Base-by-base conservation (phyloP, 2,113 vertebrate species). In the Vidua macroura region DNA sequence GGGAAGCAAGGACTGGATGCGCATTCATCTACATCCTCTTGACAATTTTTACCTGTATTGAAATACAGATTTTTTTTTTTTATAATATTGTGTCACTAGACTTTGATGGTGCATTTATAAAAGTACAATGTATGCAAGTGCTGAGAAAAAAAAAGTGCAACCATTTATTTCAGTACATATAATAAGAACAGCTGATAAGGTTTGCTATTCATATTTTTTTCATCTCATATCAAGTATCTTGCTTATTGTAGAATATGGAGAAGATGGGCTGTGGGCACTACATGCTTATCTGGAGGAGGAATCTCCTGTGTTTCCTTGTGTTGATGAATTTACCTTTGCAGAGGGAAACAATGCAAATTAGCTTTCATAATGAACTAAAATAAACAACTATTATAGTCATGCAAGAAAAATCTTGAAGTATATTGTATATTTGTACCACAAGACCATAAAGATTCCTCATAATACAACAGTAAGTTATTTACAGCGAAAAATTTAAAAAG, bases 1-100 rank as follows among this genome's bases (percentile, higher is more conserved):
- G 98, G 87, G 75, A 98, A 98, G 88, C 99, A 99, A 15, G 98
- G 98, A 58, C 33, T 93, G 27, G 97, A 98, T 59, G 88, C 60
- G 91, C 99, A 99, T 94, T 99, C 99, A 31, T 99, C 98, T 27
- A 98, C 33, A 67, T 99, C 99, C 59, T 98, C 98, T 96, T 98
- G 97, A 75, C 99, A 99, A 4, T 98, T 98, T 66, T 75, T 93
- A 69, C 99, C 99, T 99, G 77, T 48, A 86, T 82, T 60, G 64
- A 97, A 95, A 96, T 19, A 92, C 7, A 92, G 25, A 77, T 52
- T 60, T 23, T 51, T 63, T 63, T 60, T n/a, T 62, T 67, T 10
- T 4, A 16, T 55, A 75, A 52, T 74, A 67, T 5, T 24, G 3
- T 37, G 30, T 52, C 62, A 62, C 21, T 46, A 60, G 51, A 39